Conservation (phyloP, 1,140 invertebrate genomes). For the Aphidius ervi region DNA sequence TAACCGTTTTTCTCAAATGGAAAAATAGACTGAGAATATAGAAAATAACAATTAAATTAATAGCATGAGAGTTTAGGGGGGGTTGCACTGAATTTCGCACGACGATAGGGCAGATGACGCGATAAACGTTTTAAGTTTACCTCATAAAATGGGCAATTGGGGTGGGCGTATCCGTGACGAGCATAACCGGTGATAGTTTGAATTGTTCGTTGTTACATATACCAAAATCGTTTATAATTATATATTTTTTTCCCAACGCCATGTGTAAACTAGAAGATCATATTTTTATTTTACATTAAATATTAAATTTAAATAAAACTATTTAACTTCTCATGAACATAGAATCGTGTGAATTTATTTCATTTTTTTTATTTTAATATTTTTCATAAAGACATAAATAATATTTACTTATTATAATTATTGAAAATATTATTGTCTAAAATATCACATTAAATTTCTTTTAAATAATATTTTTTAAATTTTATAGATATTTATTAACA, state of each 20-base stretch:
- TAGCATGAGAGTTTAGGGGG: constrained; percentile 1
- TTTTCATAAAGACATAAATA: too few species aligned
- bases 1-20: background rate
- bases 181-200: constrained; percentile 19
- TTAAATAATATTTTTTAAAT: too few species aligned
- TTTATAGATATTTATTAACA: background rate
- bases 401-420: too few species aligned
- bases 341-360: background rate
- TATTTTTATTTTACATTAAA: too few species aligned
- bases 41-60: background rate
- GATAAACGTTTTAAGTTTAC: constrained; percentile 24
- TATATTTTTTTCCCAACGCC: constrained; percentile 26
- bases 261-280: constrained; percentile 14
- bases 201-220: constrained; percentile 26
- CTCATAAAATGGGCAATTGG: constrained; percentile 30
- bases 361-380: background rate
- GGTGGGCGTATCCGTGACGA: constrained; percentile 38
- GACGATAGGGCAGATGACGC: constrained; percentile 26
- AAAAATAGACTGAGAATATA: background rate
- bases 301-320: background rate
- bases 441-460: too few species aligned
- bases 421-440: too few species aligned
- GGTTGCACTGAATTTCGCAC: constrained; percentile 27
- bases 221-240: too few species aligned
- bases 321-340: background rate